Base-by-base conservation (phyloP, 2,113 vertebrate species). In the Serinus canaria region DNA sequence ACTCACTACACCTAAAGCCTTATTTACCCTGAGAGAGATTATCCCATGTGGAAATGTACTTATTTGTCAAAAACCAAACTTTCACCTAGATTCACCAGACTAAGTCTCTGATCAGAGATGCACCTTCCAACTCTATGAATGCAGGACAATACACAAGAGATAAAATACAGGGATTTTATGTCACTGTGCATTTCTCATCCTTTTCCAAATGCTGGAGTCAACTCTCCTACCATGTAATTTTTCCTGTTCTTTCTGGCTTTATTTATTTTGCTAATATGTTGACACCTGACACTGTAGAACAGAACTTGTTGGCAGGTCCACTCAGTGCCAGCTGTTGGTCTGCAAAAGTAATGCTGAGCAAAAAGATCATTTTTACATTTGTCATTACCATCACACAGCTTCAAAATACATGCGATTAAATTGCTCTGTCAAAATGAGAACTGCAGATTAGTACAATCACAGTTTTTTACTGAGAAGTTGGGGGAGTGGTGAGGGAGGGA, bases 341-440 rank as follows among this genome's bases (percentile, higher is more conserved):
- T 74, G 70, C 94, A 92, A 13, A 90, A 96, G 90, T 41, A 94
- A 93, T 41, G 76, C 79, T 70, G 91, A 95, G 90, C 87, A 87
- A 92, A 92, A 95, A 92, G 89, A 94, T 89, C 49, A 72, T 76
- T 83, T 77, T 81, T 94, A 72, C 67, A 69, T 44, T 85, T 75
- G 64, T 89, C 4, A 7, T 95, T 97, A 93, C 67, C 94, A 97
- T 96, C 94, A 95, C 91, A 90, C 64, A 72, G 67, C 60, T 97
- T 75, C 93, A 97, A 98, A 97, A 96, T 92, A 97, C 68, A 96
- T 52, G 95, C 2, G 15, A 96, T 92, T 96, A 91, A 97, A 90
- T 30, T 25, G 59, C 89, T 97, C 89, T 96, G 94, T 95, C 92
- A 93, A 87, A 96, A 96, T 24, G 52, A 95, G 95, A 97, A 56